These are phyloP conservation scores for Drosophila cognata DNA, from an alignment of 2,888 invertebrate species.

Conservation along the genomic window DNA sequence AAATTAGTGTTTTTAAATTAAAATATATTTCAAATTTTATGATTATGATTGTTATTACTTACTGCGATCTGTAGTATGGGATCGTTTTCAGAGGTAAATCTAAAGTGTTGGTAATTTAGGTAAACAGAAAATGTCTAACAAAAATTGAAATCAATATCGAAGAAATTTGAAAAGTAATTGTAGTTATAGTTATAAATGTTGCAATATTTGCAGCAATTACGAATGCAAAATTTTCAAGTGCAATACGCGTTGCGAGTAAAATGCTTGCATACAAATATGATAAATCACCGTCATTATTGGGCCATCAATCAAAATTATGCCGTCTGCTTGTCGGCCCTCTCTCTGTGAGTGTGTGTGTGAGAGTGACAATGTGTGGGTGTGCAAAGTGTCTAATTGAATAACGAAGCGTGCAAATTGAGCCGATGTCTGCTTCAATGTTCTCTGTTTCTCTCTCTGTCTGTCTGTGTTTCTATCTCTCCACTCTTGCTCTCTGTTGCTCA, in stretches of 20 bases:
- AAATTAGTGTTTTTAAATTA: background rate
- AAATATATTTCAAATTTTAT: background rate
- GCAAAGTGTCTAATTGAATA: conserved; percentile 82
- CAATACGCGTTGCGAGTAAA: conserved; percentile 25
- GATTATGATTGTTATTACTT: background rate
- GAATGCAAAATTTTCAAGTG: conserved; percentile 43
- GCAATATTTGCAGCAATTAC: conserved; percentile 14
- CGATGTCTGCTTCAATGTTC: conserved; percentile 35
- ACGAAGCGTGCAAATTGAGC: conserved; percentile 79
- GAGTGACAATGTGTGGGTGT: conserved; percentile 25
- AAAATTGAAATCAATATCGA: background rate
- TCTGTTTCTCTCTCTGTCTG: background rate
- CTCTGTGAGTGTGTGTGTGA: conserved; percentile 12
- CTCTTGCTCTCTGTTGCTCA: conserved; percentile 14
- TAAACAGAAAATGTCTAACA: background rate
- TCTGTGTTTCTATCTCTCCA: conserved; percentile 3
- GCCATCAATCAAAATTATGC: conserved; percentile 84
- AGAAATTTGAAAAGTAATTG: background rate
- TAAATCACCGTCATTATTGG: conserved; percentile 84
- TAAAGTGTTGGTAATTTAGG: background rate
- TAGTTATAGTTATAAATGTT: background rate
- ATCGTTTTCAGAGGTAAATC: background rate
- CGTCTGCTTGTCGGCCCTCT: conserved; percentile 27
- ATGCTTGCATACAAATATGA: conserved; percentile 82
- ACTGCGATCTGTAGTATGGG: background rate